Conservation (phyloP, 2,113 vertebrate genomes). For the Zosterops hypoxanthus region DNA sequence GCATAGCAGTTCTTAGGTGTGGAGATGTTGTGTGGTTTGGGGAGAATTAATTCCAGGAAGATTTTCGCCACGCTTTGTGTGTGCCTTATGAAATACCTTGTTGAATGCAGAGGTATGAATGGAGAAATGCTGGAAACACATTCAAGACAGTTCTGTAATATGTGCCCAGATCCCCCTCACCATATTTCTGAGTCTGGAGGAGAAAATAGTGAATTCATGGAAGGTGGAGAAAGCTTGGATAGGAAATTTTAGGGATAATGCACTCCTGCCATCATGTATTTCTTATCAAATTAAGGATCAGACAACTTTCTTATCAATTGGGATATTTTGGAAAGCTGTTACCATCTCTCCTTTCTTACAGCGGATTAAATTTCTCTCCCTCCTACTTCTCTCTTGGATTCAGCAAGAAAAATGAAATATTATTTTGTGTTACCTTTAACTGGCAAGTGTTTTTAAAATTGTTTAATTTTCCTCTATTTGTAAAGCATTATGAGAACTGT, state of each 20-base stretch:
- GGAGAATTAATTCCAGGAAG: background rate
- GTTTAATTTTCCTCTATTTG: background rate
- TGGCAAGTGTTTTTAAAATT: background rate
- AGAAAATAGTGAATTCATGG: background rate
- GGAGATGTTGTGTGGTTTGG: accelerated
- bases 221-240: background rate
- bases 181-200: background rate
- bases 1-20: background rate
- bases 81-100: background rate
- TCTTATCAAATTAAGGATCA: background rate
- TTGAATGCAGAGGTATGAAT: background rate
- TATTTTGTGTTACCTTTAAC: background rate
- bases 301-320: background rate
- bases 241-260: background rate
- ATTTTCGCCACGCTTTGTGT: background rate
- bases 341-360: background rate
- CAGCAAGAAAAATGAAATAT: background rate
- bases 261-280: background rate
- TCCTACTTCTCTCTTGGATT: background rate
- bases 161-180: background rate
- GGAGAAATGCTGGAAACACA: background rate
- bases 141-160: background rate
- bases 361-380: background rate
- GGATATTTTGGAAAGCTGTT: background rate
- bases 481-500: background rate